These are phyloP conservation scores for Temnothorax unifasciatus DNA, from an alignment of 2,888 invertebrate species.

Conservation along the genomic window DNA sequence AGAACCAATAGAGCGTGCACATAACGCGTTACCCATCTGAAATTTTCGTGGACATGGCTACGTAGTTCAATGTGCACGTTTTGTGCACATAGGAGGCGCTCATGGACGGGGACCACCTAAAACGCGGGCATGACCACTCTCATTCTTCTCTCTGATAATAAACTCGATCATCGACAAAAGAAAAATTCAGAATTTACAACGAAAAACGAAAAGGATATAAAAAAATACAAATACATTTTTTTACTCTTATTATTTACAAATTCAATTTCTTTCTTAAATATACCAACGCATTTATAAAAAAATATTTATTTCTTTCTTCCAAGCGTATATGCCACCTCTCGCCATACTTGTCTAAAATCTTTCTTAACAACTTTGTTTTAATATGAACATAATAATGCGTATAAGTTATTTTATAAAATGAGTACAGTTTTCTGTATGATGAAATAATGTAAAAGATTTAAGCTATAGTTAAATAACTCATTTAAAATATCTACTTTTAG, in stretches of 20 bases:
- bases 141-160: no score
- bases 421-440: not conserved
- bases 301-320: not conserved
- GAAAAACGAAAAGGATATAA: no score
- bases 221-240: no score
- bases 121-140: no score
- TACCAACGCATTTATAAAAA: not conserved
- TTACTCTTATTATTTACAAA: not conserved
- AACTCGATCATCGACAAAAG: no score
- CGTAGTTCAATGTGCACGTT: no score
- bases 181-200: no score
- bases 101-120: no score
- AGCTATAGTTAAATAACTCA: not conserved
- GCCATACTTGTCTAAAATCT: not conserved
- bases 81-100: no score
- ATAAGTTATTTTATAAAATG: not conserved
- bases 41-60: no score
- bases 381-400: not conserved
- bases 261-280: not conserved
- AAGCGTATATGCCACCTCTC: not conserved
- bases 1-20: no score
- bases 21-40: no score
- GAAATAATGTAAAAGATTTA: constrained; percentile 18
- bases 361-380: not conserved
- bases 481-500: not conserved